Conservation (phyloP, 2,113 vertebrate species). For the Caranx melampygus region DNA sequence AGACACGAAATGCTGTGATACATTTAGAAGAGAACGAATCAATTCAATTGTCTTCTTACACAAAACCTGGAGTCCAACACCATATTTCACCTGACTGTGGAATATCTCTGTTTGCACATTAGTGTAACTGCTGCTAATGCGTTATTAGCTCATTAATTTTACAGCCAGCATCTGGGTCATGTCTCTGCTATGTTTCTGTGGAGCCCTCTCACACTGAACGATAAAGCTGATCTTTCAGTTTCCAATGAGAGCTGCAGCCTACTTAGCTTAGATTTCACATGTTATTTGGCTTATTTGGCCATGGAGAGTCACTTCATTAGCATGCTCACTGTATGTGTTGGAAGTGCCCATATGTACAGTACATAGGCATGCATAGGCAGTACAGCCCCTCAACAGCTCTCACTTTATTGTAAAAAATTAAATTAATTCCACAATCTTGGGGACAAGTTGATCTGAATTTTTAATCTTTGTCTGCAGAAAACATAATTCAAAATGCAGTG, state of each 20-base stretch:
- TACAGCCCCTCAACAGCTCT: slow-evolving; percentile 11
- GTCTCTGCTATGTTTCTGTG: slow-evolving; percentile 64
- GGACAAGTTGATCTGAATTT: slow-evolving; percentile 58
- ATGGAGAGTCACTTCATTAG: slow-evolving; percentile 47
- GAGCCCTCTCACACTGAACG: slow-evolving; percentile 57
- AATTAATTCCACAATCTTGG: slow-evolving; percentile 48
- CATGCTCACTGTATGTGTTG: slow-evolving; percentile 30
- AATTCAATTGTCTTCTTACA: slow-evolving; percentile 46
- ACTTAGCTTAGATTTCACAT: slow-evolving; percentile 74
- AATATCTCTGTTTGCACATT: slow-evolving; percentile 69
- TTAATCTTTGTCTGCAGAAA: slow-evolving; percentile 49
- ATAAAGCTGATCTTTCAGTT: slow-evolving; percentile 73
- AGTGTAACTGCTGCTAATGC: slow-evolving; percentile 65
- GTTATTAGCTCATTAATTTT: slow-evolving; percentile 81
- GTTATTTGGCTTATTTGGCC: slow-evolving; percentile 66
- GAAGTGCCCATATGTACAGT: not conserved
- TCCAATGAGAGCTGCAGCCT: slow-evolving; percentile 53
- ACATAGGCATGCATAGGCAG: slow-evolving; percentile 13
- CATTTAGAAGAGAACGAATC: slow-evolving; percentile 47
- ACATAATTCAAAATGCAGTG: slow-evolving; percentile 61
- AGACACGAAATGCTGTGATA: slow-evolving; percentile 11
- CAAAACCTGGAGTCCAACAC: slow-evolving; percentile 32
- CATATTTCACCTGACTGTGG: slow-evolving; percentile 59
- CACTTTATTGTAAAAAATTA: slow-evolving; percentile 19
- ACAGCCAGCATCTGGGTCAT: slow-evolving; percentile 81